Base-by-base conservation (phyloP, 2,797 vertebrate species). In the Phataginus tricuspis region DNA sequence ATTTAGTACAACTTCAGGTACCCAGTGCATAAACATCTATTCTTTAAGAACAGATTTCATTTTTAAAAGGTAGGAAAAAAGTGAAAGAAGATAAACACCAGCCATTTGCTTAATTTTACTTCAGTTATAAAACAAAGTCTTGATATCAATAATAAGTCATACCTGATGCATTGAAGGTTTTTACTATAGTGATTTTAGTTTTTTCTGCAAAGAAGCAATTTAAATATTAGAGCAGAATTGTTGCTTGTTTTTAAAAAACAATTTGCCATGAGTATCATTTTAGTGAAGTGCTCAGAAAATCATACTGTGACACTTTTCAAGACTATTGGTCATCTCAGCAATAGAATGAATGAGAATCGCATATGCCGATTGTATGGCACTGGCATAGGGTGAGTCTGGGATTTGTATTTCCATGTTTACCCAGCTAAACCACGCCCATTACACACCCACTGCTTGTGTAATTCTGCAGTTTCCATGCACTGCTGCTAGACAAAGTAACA, bases 191-290 rank as follows among this genome's bases (percentile, higher is more conserved):
- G 86, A 97, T 96, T 97, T 10, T 85, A 88, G 71, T 88, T 94
- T 91, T 92, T 84, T 92, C 89, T 90, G 87, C 23, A 77, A 95
- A 97, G 98, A 98, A 95, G 3, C 29, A 96, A 59, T 88, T 96
- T 96, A 97, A 97, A 95, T 68, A 2, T 94, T 96, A 98, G 97
- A 97, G 96, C 88, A 97, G 93, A 98, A 96, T 68, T 95, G 78
- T 91, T 96, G 95, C 84, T 83, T 96, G 57, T 42, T 94, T 89
- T 95, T 82, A 68, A 95, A 94, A 97, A 96, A 31, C 97, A 95
- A 45, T 64, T 97, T 86, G 89, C 96, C 96, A 95, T 83, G 80
- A 98, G 34, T 85, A 95, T 91, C 27, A 64, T 95, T 95, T 96
- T 95, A 92, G 90, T 89, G 83, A 94, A 86, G 21, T 86, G 55